These are phyloP conservation scores for human (Homo sapiens) DNA, from an alignment of 2,113 vertebrate species.

Conservation along the genomic window DNA sequence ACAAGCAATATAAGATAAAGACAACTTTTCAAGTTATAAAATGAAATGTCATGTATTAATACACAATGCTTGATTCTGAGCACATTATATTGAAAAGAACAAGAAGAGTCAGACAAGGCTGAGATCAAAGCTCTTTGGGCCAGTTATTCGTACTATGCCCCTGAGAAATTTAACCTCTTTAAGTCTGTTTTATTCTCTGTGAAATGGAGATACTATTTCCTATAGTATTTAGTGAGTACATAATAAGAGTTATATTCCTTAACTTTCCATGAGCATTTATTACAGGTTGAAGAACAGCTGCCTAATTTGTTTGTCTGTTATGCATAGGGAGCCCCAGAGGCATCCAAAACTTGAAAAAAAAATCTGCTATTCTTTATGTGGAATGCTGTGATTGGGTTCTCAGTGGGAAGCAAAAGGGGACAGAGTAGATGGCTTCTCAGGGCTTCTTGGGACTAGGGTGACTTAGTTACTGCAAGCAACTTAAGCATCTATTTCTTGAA, in stretches of 20 bases:
- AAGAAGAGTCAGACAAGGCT: neutral
- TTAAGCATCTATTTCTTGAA: neutral
- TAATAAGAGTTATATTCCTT: neutral
- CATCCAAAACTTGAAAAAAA: neutral
- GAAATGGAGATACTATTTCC: neutral
- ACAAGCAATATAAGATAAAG: neutral
- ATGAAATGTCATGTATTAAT: neutral
- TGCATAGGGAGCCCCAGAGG: neutral
- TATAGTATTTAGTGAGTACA: neutral
- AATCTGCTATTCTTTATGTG: neutral
- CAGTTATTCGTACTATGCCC: neutral
- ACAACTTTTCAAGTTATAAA: conserved; percentile 21
- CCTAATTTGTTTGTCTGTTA: neutral
- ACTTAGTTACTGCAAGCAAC: neutral
- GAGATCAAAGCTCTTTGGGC: neutral
- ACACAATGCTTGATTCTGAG: neutral
- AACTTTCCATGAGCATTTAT: neutral
- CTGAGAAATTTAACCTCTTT: conserved; percentile 1
- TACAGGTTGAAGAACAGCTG: neutral
- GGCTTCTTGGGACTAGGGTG: neutral
- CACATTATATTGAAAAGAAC: neutral
- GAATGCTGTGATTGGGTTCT: neutral
- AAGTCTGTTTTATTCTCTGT: conserved; percentile 19
- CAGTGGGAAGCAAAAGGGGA: neutral
- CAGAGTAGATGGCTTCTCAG: neutral